Evolutionary conservation across 2,113 vertebrate genomes (phyloP), one percentile per base, ranked within the genome.

Genomic region (Hippocampus abdominalis): DNA sequence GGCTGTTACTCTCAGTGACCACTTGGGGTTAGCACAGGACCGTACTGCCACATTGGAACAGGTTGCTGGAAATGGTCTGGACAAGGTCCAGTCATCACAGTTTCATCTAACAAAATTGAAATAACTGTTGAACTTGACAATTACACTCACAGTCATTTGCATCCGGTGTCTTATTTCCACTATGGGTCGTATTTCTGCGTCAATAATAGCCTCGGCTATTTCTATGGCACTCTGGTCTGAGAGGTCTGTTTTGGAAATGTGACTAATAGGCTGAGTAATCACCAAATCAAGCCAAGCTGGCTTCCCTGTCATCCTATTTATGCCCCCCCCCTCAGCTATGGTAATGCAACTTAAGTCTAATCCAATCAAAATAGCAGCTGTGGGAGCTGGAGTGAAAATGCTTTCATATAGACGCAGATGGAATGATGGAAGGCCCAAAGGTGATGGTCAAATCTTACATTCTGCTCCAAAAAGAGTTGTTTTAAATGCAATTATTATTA

Each of bases 201-300:
- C 27, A 48, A 36, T 57, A 49, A 16, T 21, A 48, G 46, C 25
- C 32, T 67, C 15, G 20, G 29, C 25, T 11, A 27, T 70, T 72
- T 63, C 8, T 2, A 40, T 48, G 56, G 51, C 75, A 64, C 42
- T 7, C 13, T 32, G 48, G 36, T 68, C 56, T 70, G 68, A 75
- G 72, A 75, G 25, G 73, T 74, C 40, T 44, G 36, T 63, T 70
- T 68, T 66, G 54, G 68, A 80, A 83, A 85, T 82, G 51, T 46
- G 59, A 70, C 79, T 82, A 81, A 88, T 84, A 79, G 81, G 54
- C 69, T 71, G 79, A 89, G 73, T 83, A 80, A 86, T 87, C 74
- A 88, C 76, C 76, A 65, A 82, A 87, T 84, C 82, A 84, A 84
- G 77, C 23, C 36, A 21, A 67, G 70, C 75, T 73, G 56, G 25